Conservation (phyloP, 1,140 invertebrate species). For the Cydia fagiglandana region DNA sequence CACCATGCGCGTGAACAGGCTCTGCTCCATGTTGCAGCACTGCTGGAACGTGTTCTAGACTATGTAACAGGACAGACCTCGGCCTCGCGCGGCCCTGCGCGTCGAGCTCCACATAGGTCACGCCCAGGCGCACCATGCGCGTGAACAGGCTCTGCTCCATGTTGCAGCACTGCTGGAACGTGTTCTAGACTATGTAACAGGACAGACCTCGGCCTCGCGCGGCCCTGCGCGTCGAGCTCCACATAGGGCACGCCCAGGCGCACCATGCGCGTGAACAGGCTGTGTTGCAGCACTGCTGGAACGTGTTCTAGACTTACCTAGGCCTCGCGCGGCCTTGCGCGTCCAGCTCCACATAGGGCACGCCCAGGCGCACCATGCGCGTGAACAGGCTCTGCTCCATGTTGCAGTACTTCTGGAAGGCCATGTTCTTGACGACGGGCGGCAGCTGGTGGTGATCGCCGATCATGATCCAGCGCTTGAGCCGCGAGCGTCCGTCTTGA, state of each 20-base stretch:
- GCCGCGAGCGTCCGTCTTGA: slow-evolving; percentile 95
- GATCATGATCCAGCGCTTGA: slow-evolving; percentile 99
- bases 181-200: slow-evolving; percentile 91
- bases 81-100: slow-evolving; percentile 97
- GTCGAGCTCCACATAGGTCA: slow-evolving; percentile 98
- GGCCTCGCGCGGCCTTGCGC: slow-evolving; percentile 97
- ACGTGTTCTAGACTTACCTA: slow-evolving; percentile 99
- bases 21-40: slow-evolving; percentile 99
- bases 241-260: slow-evolving; percentile 97
- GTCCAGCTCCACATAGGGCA: slow-evolving; percentile 98
- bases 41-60: slow-evolving; percentile 99
- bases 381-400: slow-evolving; percentile 99
- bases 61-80: slow-evolving; percentile 76
- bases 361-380: slow-evolving; percentile 95
- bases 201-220: slow-evolving; percentile 89
- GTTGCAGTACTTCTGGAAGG: slow-evolving; percentile 99
- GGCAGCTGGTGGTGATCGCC: slow-evolving; percentile 99
- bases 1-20: slow-evolving; percentile 97
- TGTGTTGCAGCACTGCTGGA: slow-evolving; percentile 99
- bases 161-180: slow-evolving; percentile 99
- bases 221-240: slow-evolving; percentile 97
- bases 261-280: slow-evolving; percentile 97
- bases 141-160: slow-evolving; percentile 99
- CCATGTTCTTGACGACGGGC: slow-evolving; percentile 99
- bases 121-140: slow-evolving; percentile 95